These are phyloP conservation scores for Manis crassicaudata DNA, from an alignment of 2,797 vertebrate genomes.

Conservation along the genomic window DNA sequence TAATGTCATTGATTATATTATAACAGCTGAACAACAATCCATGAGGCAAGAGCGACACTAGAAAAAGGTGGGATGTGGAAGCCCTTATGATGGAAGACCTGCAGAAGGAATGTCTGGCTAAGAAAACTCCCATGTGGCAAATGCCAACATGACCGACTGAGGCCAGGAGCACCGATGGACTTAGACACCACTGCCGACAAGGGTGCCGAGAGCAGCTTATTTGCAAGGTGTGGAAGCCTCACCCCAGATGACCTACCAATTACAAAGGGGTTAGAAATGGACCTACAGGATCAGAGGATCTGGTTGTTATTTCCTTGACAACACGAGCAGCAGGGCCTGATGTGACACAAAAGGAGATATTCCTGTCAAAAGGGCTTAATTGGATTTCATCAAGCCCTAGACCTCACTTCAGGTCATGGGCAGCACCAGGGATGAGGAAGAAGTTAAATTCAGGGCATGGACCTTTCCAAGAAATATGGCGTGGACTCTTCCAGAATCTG, in stretches of 20 bases:
- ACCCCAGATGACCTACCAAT: neutral
- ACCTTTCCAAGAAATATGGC: neutral
- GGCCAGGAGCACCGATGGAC: neutral
- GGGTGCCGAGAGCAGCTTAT: neutral
- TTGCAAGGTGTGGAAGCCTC: neutral
- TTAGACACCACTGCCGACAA: neutral
- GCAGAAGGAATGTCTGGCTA: neutral
- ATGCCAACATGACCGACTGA: too few relatives aligned
- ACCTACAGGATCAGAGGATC: neutral
- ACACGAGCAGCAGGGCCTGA: neutral
- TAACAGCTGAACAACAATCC: neutral
- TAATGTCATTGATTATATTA: neutral
- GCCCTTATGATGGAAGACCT: neutral
- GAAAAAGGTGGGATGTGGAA: neutral
- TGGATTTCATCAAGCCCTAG: neutral
- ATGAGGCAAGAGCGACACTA: neutral
- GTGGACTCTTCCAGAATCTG: neutral
- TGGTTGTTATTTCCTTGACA: too few relatives aligned
- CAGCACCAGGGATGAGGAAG: rapidly evolving
- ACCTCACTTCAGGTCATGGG: neutral
- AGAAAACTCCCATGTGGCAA: too few relatives aligned
- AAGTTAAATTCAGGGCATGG: neutral
- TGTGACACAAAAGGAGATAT: rapidly evolving
- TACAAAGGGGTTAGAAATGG: neutral
- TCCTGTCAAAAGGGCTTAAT: neutral